These are phyloP conservation scores for Mus caroli DNA, from an alignment of 2,797 vertebrate genomes.

Conservation along the genomic window DNA sequence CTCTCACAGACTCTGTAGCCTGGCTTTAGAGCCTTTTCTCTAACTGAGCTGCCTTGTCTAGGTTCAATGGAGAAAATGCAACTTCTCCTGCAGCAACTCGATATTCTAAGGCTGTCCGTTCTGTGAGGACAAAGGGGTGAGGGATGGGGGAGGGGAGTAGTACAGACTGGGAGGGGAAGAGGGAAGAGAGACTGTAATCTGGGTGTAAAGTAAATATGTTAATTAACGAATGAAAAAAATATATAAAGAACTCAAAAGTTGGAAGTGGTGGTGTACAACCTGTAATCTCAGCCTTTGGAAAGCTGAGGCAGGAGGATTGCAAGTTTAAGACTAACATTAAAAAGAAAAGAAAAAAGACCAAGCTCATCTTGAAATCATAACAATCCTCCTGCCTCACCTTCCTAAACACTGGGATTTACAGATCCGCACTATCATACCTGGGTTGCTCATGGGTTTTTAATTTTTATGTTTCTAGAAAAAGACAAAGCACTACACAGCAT, in stretches of 20 bases:
- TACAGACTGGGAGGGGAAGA: not conserved
- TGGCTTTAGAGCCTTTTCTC: not conserved
- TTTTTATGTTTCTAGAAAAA: constrained; percentile 44
- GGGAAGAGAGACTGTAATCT: not conserved
- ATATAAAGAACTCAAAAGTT: not conserved
- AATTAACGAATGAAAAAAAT: not conserved
- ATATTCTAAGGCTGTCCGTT: not conserved
- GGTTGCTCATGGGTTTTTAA: not conserved
- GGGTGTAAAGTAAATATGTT: not conserved
- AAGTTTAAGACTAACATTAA: not conserved
- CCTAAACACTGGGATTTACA: not conserved
- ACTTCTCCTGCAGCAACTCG: not conserved
- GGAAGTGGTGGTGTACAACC: not conserved
- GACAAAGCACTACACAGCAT: not conserved
- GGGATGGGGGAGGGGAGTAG: not conserved
- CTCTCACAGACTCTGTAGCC: not conserved
- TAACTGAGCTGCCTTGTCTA: not conserved
- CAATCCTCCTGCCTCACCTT: not conserved
- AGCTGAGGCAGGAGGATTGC: not conserved
- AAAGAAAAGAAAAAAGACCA: not conserved
- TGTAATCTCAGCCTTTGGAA: not conserved
- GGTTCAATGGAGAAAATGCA: not conserved
- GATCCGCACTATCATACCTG: not conserved
- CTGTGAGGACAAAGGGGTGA: not conserved
- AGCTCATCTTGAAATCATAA: not conserved